Conservation (phyloP, 1,140 invertebrate genomes). For the Propsilocerus akamusi region DNA sequence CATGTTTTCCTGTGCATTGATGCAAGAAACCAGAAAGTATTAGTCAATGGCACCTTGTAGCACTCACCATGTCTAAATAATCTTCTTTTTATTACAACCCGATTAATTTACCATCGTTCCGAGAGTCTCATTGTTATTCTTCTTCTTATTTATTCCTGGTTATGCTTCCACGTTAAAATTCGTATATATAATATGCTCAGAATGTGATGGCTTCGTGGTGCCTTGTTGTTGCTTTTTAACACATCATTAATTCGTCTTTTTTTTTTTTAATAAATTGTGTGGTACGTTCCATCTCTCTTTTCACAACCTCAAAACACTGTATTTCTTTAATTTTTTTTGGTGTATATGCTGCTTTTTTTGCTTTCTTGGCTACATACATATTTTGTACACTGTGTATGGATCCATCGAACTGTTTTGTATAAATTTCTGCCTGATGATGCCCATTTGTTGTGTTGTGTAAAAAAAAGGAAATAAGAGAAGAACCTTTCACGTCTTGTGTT, state of each 20-base stretch:
- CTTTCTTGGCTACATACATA: no score
- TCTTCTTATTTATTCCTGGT: neutral
- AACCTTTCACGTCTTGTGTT: neutral
- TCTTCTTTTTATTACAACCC: constrained; percentile 1
- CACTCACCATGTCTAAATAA: neutral
- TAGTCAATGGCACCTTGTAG: constrained; percentile 2
- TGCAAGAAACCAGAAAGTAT: no score
- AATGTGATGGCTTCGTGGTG: no score
- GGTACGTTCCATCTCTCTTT: neutral
- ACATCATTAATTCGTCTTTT: constrained; percentile 4
- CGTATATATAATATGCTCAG: neutral
- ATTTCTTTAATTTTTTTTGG: neutral
- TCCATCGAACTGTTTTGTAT: no score
- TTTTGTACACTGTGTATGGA: no score
- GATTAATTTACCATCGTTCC: constrained; percentile 1
- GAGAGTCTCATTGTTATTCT: constrained; percentile 2
- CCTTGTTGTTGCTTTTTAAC: constrained; percentile 2
- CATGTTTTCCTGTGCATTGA: no score
- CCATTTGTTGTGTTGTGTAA: neutral
- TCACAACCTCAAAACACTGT: neutral
- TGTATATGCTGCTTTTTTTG: neutral
- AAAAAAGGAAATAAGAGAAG: neutral
- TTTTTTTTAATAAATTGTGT: constrained; percentile 1
- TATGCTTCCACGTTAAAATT: neutral
- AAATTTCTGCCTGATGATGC: no score